Conservation (phyloP, 1,140 invertebrate species). For the Drosophila auraria region DNA sequence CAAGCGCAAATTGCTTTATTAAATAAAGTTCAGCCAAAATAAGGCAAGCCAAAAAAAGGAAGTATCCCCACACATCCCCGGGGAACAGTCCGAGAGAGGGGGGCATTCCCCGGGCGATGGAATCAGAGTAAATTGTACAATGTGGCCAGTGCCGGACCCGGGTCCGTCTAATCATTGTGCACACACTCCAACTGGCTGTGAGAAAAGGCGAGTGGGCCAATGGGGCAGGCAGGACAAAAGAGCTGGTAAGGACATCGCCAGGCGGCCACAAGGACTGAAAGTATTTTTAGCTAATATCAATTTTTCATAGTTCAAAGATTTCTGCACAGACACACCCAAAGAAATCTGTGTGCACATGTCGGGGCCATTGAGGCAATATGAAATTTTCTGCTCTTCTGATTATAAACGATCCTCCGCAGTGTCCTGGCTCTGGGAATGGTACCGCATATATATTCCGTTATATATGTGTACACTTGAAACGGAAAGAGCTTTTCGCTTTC, state of each 20-base stretch:
- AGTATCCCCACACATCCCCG: constrained; percentile 40
- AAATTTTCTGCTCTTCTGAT: constrained; percentile 81
- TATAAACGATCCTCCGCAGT: constrained; percentile 80
- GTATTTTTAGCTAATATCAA: constrained; percentile 84
- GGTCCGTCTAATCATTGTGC: constrained; percentile 77
- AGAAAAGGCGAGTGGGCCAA: constrained; percentile 13
- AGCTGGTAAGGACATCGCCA: constrained; percentile 43
- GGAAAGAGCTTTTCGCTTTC: constrained; percentile 28
- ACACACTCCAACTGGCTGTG: constrained; percentile 72
- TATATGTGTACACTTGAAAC: constrained; percentile 17
- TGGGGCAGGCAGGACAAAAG: constrained; percentile 48
- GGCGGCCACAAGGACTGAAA: constrained; percentile 70
- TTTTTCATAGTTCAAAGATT: constrained; percentile 84
- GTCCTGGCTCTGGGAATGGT: constrained; percentile 17
- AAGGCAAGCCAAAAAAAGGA: constrained; percentile 63
- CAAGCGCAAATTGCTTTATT: constrained; percentile 84
- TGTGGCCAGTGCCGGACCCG: constrained; percentile 70
- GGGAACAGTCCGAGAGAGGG: neutral
- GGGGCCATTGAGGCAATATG: constrained; percentile 66
- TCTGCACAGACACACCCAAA: constrained; percentile 48
- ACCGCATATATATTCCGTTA: constrained; percentile 5
- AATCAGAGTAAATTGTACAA: constrained; percentile 80
- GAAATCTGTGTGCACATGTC: constrained; percentile 51
- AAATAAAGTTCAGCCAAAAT: constrained; percentile 81
- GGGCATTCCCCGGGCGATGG: constrained; percentile 37